Percentiles rank a stretch among this genome's conserved stretches.
phyloP scores from a whole-genome alignment of 2,888 invertebrate genomes.

The Agrotis ipsilon region DNA sequence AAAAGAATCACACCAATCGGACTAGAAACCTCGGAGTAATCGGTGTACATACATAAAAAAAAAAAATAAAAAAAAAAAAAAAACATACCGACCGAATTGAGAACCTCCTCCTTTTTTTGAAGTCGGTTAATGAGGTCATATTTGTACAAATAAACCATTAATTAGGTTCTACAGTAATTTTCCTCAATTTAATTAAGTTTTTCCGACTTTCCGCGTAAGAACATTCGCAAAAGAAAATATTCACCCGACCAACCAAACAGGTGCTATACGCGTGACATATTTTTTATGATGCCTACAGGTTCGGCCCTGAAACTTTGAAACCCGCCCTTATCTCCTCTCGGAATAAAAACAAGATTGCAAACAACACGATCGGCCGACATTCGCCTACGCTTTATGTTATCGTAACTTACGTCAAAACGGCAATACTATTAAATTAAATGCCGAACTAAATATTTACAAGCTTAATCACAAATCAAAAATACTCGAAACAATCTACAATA shows the following conservation, averaged over 20 bases:
- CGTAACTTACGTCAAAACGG: conserved; percentile 76
- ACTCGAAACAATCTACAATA: background rate
- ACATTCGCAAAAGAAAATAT: background rate
- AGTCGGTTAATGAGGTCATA: background rate
- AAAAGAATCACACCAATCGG: no score
- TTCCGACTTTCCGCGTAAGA: conserved; percentile 2
- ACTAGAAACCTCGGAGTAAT: no score
- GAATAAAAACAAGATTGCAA: conserved; percentile 80
- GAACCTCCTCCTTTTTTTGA: no score
- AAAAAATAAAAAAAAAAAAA: no score
- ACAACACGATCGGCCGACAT: conserved; percentile 83
- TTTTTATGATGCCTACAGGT: conserved; percentile 19
- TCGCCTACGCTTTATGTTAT: conserved; percentile 84
- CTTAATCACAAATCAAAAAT: conserved; percentile 7
- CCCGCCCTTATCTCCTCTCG: conserved; percentile 75
- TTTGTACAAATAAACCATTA: background rate
- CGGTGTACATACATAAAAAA: no score
- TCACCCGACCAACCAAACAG: conserved; percentile 3
- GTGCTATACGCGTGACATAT: conserved; percentile 8
- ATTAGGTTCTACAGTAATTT: background rate
- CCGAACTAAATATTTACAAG: conserved; percentile 38
- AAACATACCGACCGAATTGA: no score
- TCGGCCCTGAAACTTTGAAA: conserved; percentile 55
- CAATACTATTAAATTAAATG: conserved; percentile 66
- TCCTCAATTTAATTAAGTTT: background rate